Percentiles rank a stretch among this genome's conserved stretches.
Conservation (phyloP, 2,113 vertebrate genomes). For the Phrynocephalus versicolor region DNA sequence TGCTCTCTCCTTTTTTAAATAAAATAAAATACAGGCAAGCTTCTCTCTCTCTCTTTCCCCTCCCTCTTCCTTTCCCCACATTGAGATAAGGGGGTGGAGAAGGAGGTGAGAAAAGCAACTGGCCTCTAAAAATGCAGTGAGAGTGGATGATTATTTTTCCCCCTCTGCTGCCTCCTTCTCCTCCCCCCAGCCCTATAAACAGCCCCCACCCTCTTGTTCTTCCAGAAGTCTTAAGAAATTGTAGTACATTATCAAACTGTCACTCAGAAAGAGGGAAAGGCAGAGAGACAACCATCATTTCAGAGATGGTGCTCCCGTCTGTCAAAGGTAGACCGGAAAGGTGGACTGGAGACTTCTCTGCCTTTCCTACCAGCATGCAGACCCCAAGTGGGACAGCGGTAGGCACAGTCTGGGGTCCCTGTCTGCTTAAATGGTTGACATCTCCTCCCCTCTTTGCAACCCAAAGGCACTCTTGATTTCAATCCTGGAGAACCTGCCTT, state of each 20-base stretch:
- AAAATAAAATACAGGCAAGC: background rate
- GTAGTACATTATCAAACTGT: background rate
- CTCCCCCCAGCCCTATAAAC: background rate
- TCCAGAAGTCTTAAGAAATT: background rate
- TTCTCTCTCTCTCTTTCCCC: rapidly evolving
- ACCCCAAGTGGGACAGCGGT: no score
- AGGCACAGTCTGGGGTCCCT: no score
- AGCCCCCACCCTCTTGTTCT: rapidly evolving
- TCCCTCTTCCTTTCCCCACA: background rate
- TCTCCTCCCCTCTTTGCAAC: no score
- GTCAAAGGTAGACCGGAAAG: no score
- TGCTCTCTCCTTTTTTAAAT: background rate
- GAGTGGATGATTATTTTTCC: background rate
- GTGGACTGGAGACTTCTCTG: no score
- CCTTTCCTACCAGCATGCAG: no score
- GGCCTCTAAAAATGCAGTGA: background rate
- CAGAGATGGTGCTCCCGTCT: background rate
- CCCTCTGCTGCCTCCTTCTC: background rate
- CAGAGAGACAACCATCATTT: background rate
- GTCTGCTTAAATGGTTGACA: no score
- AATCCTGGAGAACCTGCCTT: no score
- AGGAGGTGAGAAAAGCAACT: background rate
- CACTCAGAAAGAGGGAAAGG: background rate
- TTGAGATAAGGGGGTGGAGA: conserved; percentile 20
- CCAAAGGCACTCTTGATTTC: no score